Conservation (phyloP, 2,888 invertebrate species). For the Pantelozetes paolii region DNA sequence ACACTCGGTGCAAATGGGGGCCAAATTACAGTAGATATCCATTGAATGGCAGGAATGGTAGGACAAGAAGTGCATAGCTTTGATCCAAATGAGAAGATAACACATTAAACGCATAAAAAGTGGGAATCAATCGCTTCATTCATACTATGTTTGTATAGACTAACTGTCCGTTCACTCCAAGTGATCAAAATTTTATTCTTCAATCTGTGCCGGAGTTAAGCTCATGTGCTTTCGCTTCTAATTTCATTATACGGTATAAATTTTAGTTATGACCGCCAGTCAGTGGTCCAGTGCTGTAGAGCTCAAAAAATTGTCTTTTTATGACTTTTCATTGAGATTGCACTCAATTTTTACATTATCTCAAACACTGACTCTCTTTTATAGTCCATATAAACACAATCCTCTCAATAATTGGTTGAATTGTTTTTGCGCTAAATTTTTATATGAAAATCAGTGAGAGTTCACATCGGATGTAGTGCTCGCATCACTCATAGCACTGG, state of each 20-base stretch:
- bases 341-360: neutral
- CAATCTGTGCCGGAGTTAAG: neutral
- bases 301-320: constrained; percentile 26
- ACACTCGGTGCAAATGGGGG: constrained; percentile 30
- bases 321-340: constrained; percentile 25
- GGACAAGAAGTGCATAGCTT: neutral
- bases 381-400: constrained; percentile 34
- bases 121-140: constrained; percentile 27
- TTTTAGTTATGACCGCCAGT: constrained; percentile 31
- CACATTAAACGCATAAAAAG: constrained; percentile 18
- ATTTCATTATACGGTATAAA: constrained; percentile 32
- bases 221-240: neutral
- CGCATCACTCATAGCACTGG: neutral
- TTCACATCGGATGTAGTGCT: neutral
- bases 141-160: neutral
- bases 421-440: neutral
- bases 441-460: neutral
- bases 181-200: constrained; percentile 16
- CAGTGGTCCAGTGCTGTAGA: neutral
- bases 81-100: constrained; percentile 3
- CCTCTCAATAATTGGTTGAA: constrained; percentile 1
- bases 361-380: constrained; percentile 4
- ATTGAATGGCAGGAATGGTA: neutral
- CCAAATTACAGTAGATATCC: constrained; percentile 14
- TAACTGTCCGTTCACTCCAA: neutral